These are phyloP conservation scores for Emydura subglobosa DNA, from an alignment of 2,113 vertebrate species.

Conservation along the genomic window DNA sequence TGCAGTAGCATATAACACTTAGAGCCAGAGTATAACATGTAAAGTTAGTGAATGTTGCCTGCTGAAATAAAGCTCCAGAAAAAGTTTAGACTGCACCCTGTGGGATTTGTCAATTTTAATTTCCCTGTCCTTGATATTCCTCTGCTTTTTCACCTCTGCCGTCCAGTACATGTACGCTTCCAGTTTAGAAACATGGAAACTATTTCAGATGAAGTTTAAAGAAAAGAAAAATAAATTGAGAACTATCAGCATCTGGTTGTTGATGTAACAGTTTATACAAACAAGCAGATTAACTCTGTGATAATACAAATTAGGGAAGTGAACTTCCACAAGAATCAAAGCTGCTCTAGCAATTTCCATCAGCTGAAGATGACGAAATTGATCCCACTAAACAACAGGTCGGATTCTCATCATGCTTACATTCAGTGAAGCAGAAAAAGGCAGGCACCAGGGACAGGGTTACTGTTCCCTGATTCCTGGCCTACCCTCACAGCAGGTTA, in stretches of 20 bases:
- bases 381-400: not conserved
- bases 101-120: not conserved
- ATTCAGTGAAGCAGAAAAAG: not conserved
- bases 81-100: not conserved
- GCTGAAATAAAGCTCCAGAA: not conserved
- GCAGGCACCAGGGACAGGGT: not conserved
- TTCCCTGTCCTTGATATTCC: not conserved
- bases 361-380: not conserved
- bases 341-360: slow-evolving; percentile 7
- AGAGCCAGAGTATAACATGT: not conserved
- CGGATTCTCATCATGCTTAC: fast-evolving
- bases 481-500: not conserved
- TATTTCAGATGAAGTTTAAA: not conserved
- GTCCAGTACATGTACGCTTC: not conserved
- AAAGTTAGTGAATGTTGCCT: not conserved
- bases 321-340: not conserved
- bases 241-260: not conserved
- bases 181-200: not conserved
- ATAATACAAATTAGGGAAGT: not conserved
- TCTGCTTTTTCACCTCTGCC: not conserved
- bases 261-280: not conserved
- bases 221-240: not conserved
- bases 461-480: not conserved
- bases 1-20: not conserved
- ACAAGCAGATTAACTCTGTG: not conserved